Base-by-base conservation (phyloP, 2,888 invertebrate genomes). In the Nasonovia ribisnigri region DNA sequence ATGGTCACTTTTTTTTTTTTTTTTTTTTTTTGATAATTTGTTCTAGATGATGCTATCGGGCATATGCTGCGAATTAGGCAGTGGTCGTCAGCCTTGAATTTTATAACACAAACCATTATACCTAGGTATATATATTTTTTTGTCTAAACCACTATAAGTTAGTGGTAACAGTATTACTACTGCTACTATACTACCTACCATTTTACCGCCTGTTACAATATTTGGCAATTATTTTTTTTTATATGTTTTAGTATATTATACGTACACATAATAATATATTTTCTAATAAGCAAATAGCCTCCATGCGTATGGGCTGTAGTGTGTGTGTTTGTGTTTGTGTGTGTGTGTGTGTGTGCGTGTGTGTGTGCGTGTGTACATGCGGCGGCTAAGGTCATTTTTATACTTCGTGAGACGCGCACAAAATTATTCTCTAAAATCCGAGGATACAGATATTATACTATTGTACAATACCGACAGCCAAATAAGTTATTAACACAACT, bases 21-120 rank as follows among this genome's bases (percentile, higher is more conserved):
- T 46, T 60, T 67, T 67, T 51, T 67, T 77, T 77, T 46, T 67
- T 42, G 11, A 77, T 29, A 26, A 51, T 84, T 92, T 89, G 88
- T 92, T 89, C 77, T 84, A 92, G 51, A 51, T 89, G 92, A 89
- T 89, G 54, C 20, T 92, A 84, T 92, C 77, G 84, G 42, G 3
- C n/a, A 24, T 42, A 84, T 43, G 43, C 26, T 29, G 46, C n/a
- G 36, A 77, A 36, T 29, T 91, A 91, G 42, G 54, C 11, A 36
- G 26, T 36, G 36, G 42, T 29, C 13, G 46, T 26, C 54, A 77
- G 67, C 88, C 92, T 88, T 89, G 92, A 92, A 89, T 89, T 89
- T 89, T 84, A 89, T 57, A 92, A 24, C 4, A 29, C n/a, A n/a
- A n/a, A n/a, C n/a, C n/a, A n/a, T n/a, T n/a, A n/a, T n/a, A n/a